Percentiles rank a stretch among this genome's conserved stretches.
Evolutionary conservation across 2,797 vertebrate genomes (phyloP).

Genomic region (Fundulus diaphanus): DNA sequence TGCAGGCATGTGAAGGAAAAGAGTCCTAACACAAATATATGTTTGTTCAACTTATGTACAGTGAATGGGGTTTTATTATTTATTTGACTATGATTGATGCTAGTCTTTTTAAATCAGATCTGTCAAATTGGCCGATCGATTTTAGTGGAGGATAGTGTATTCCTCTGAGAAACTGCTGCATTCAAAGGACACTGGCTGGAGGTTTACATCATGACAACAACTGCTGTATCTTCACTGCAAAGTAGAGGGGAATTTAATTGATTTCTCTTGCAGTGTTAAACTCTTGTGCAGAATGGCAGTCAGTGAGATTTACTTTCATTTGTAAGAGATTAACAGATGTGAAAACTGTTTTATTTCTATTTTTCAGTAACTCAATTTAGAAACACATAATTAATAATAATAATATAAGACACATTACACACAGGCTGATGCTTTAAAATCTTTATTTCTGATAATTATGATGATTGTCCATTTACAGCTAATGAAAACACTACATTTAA

Average conservation of each 20-base stretch:
- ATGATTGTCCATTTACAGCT: background rate
- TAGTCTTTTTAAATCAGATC: background rate
- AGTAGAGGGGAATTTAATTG: background rate
- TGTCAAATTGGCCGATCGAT: background rate
- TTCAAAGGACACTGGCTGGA: background rate
- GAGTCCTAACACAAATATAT: slow-evolving; percentile 5
- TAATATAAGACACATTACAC: too few species aligned
- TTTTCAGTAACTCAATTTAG: too few species aligned
- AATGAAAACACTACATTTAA: too few species aligned
- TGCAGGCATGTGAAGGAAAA: slow-evolving; percentile 8
- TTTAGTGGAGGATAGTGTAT: background rate
- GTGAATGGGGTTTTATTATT: background rate
- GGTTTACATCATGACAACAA: background rate
- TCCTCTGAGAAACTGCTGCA: background rate
- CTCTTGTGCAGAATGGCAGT: background rate
- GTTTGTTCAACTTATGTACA: background rate
- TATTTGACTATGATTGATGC: background rate
- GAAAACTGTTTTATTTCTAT: background rate
- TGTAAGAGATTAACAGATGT: background rate
- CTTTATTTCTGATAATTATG: background rate
- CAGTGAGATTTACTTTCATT: background rate
- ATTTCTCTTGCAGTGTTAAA: background rate
- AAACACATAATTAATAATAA: too few species aligned
- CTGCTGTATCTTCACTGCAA: background rate
- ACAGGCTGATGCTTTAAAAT: too few species aligned